A percentile compares a stretch with the other conserved stretches of the same genome.
These are phyloP conservation scores for Venturia canescens DNA, from an alignment of 1,140 invertebrate species.

Conservation along the genomic window DNA sequence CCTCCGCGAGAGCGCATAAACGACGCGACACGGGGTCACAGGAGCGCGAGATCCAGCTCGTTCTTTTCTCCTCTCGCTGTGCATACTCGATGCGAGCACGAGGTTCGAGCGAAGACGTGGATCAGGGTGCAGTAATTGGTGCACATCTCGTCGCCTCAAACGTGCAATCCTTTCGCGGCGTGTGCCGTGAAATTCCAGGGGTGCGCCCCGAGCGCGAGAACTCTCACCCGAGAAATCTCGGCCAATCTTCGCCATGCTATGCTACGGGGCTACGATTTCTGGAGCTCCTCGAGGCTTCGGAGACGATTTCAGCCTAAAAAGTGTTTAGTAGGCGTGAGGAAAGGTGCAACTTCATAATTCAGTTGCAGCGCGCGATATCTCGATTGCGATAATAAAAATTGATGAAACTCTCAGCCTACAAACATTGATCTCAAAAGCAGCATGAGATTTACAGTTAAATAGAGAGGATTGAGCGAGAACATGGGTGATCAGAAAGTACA, in stretches of 20 bases:
- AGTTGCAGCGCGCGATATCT: too few relatives aligned
- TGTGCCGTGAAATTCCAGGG: background rate
- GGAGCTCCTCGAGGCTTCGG: too few relatives aligned
- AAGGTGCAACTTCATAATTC: too few relatives aligned
- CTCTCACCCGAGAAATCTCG: background rate
- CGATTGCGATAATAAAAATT: background rate
- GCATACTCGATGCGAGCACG: background rate
- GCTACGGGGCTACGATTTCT: too few relatives aligned
- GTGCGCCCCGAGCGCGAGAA: background rate
- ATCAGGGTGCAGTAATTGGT: background rate
- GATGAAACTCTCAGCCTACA: too few relatives aligned
- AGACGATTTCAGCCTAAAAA: too few relatives aligned
- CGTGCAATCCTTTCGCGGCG: slow-evolving; percentile 1
- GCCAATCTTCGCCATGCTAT: too few relatives aligned
- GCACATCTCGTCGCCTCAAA: background rate
- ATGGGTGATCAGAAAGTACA: background rate
- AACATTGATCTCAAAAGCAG: too few relatives aligned
- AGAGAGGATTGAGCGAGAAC: background rate
- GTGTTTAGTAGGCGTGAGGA: too few relatives aligned
- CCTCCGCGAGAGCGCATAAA: background rate
- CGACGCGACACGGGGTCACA: slow-evolving; percentile 5
- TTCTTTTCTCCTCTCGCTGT: background rate
- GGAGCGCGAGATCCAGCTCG: slow-evolving; percentile 1
- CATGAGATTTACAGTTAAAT: background rate
- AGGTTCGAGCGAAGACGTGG: background rate